A percentile compares a stretch with the other conserved stretches of the same genome.
These are phyloP conservation scores for Tragelaphus scriptus DNA, from an alignment of 2,113 vertebrate genomes.

Conservation along the genomic window DNA sequence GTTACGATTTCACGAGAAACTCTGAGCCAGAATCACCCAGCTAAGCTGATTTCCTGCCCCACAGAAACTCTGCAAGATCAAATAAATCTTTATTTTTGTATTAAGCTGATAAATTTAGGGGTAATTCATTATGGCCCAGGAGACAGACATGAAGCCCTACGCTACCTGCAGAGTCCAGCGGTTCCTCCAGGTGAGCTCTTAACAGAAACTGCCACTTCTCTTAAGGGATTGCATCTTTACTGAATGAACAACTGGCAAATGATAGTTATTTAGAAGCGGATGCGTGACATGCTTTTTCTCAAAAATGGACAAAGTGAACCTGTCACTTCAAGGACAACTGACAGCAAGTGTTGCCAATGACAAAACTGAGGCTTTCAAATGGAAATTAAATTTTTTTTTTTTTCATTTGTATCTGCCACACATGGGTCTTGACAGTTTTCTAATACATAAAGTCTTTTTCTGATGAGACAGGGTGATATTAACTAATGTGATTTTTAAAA, in stretches of 20 bases:
- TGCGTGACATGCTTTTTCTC: neutral
- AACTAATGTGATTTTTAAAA: neutral
- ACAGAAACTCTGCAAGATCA: neutral
- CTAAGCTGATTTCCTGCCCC: neutral
- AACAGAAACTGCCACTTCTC: neutral
- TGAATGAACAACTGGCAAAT: neutral
- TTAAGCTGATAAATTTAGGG: neutral
- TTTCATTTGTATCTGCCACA: neutral
- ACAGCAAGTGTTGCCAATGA: neutral
- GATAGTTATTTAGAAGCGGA: neutral
- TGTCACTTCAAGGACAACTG: neutral
- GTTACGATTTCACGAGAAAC: neutral
- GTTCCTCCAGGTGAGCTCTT: neutral
- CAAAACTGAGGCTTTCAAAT: neutral
- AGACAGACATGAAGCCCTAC: neutral
- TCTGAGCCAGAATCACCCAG: neutral
- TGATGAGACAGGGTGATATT: neutral
- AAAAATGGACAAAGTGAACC: neutral
- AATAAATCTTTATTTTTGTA: neutral
- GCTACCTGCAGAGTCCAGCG: neutral
- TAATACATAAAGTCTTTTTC: neutral
- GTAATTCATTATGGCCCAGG: neutral
- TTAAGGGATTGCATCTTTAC: neutral
- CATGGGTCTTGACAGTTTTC: neutral
- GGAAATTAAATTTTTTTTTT: neutral